Percentiles rank a stretch among this genome's conserved stretches.
phyloP scores from a whole-genome alignment of 2,888 invertebrate genomes.

The Dermolepida albohirtum region DNA sequence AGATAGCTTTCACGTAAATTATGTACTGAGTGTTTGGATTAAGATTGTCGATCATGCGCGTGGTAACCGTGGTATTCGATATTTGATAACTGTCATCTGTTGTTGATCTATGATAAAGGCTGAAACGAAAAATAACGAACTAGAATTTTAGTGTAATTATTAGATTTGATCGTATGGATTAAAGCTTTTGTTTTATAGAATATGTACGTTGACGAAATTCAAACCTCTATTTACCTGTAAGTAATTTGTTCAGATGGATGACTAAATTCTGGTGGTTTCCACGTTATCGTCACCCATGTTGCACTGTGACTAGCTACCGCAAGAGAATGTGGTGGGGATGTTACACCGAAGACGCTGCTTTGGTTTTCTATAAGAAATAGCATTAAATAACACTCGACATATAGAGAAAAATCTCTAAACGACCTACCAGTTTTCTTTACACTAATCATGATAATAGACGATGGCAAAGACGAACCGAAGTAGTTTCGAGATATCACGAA shows the following conservation, averaged over 20 bases:
- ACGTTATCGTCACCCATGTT: conserved; percentile 83
- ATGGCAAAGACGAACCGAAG: conserved; percentile 84
- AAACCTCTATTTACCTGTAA: conserved; percentile 72
- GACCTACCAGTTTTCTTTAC: conserved; percentile 71
- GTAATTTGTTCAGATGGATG: conserved; percentile 82
- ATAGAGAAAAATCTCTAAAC: conserved; percentile 2
- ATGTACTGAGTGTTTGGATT: conserved; percentile 87
- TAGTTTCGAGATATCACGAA: conserved; percentile 83
- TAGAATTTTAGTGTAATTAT: too few species aligned
- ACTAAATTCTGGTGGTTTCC: conserved; percentile 88
- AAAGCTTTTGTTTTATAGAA: too few species aligned
- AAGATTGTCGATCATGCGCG: conserved; percentile 77
- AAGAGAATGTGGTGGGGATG: conserved; percentile 85
- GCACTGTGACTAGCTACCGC: conserved; percentile 84
- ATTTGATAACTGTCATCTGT: conserved; percentile 72
- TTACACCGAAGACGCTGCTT: conserved; percentile 73
- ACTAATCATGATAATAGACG: conserved; percentile 82
- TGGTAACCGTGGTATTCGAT: conserved; percentile 76
- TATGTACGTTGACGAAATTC: too few species aligned
- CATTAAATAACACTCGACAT: conserved; percentile 47
- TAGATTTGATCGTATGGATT: too few species aligned
- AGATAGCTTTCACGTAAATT: conserved; percentile 79
- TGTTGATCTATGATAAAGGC: conserved; percentile 78
- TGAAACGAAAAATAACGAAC: conserved; percentile 56
- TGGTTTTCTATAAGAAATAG: conserved; percentile 16